phyloP scores from a whole-genome alignment of 1,140 invertebrate genomes.

The Pogonus chalceus region DNA sequence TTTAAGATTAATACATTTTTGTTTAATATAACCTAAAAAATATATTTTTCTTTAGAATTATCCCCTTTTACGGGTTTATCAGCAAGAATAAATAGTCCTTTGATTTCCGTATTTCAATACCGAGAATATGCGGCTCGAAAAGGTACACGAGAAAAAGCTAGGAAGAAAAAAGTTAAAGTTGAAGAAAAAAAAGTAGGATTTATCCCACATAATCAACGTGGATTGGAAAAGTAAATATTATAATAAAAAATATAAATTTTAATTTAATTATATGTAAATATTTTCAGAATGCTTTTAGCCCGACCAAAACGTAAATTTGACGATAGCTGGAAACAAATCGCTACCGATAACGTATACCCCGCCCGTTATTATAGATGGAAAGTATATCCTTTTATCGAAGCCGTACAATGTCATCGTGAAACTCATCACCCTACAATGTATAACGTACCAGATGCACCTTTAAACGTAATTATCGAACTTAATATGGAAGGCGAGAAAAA shows the following conservation, averaged over 20 bases:
- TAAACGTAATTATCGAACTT: conserved; percentile 58
- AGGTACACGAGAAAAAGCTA: conserved; percentile 60
- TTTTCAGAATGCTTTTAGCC: conserved; percentile 18
- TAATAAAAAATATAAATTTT: conserved; percentile 20
- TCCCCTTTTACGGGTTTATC: no score
- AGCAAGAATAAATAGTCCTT: background rate
- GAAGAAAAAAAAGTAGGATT: conserved; percentile 57
- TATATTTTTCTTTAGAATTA: no score
- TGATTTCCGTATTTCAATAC: conserved; percentile 22
- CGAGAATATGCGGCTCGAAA: conserved; percentile 58
- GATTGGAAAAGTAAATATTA: conserved; percentile 34
- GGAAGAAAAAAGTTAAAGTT: conserved; percentile 59
- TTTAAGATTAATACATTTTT: no score
- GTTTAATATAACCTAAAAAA: no score
- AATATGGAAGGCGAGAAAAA: conserved; percentile 55
- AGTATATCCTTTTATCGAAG: conserved; percentile 56
- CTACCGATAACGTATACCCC: conserved; percentile 58
- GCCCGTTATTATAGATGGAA: conserved; percentile 48
- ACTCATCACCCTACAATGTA: conserved; percentile 66
- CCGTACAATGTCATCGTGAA: conserved; percentile 61
- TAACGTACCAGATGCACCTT: conserved; percentile 52
- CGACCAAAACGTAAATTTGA: conserved; percentile 35
- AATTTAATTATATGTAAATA: conserved; percentile 9
- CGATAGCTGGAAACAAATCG: conserved; percentile 43
- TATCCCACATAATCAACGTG: conserved; percentile 49